Evolutionary conservation across 2,888 invertebrate genomes (phyloP), one percentile per base, ranked within the genome.

Genomic region (Lasioglossum vierecki): DNA sequence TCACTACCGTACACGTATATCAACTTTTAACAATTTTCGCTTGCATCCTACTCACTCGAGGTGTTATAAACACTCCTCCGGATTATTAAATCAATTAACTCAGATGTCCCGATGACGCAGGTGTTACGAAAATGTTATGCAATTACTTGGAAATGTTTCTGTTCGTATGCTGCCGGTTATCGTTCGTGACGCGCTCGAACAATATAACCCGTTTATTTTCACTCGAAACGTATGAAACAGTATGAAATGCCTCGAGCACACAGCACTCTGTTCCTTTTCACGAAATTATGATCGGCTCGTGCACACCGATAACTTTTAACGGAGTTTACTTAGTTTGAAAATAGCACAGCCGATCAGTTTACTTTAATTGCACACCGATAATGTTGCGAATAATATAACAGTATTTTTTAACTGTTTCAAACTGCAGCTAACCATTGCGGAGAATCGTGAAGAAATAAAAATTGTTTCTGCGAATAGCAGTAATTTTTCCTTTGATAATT

Each of bases 41-140:
- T 57, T 39, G 63, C 44, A 76, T 44, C 60, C 13, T 71, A 18
- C 4, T 26, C 44, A 5, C 44, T 26, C 41, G 5, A 57, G 41
- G 44, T 30, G 49, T 60, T 35, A n/a, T 41, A 39, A 66, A 60
- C 79, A 49, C 79, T 79, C 30, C 77, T 63, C 63, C 49, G 76
- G 44, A 72, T 68, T 35, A 72, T 63, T 41, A 73, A 79, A 81
- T 85, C 76, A 73, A 86, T 85, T 74, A 82, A 72, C 79, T 71
- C 35, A 15, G 76, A 44, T 66, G 41, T 22, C 4, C 15, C 4
- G 66, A 44, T 76, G 74, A 79, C 83, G 76, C 39, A 44, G 30
- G 39, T 39, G 70, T 70, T 41, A 22, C 18, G 39, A 22, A 18
- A n/a, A 11, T 26, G 70, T 86, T 86, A 57, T 26, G 66, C 5